Percentiles rank a stretch among this genome's conserved stretches.
Conservation (phyloP, 2,797 vertebrate genomes). For the Rhinatrema bivittatum region DNA sequence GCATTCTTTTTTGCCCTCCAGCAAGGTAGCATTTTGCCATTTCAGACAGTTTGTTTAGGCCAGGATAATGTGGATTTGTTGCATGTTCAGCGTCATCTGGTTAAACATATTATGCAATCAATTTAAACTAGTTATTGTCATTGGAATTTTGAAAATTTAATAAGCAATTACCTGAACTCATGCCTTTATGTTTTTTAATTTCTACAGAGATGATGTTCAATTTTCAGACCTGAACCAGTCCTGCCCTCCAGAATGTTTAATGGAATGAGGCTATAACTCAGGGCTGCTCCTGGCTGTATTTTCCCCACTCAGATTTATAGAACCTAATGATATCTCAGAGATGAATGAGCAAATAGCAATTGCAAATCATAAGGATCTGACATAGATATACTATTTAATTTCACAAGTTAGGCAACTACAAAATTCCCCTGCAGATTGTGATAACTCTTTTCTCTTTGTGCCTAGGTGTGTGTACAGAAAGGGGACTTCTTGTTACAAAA, state of each 20-base stretch:
- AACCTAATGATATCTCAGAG: constrained; percentile 20
- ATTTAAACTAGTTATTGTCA: constrained; percentile 62
- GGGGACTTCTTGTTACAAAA: no score
- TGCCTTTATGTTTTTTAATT: constrained; percentile 55
- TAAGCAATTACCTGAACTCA: constrained; percentile 54
- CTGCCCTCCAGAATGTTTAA: constrained; percentile 43
- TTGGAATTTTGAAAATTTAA: constrained; percentile 56
- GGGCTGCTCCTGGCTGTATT: constrained; percentile 28
- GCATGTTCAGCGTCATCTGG: constrained; percentile 21
- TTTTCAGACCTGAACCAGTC: constrained; percentile 47
- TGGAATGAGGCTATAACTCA: constrained; percentile 38
- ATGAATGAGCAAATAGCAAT: constrained; percentile 19
- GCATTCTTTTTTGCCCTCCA: constrained; percentile 24
- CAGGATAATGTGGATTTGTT: constrained; percentile 1
- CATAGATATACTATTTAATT: constrained; percentile 1
- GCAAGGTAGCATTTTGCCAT: constrained; percentile 20
- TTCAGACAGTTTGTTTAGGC: constrained; percentile 26
- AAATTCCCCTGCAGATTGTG: no score
- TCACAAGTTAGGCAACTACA: no score
- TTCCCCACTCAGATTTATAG: constrained; percentile 39
- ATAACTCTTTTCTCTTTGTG: no score
- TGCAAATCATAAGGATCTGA: constrained; percentile 21
- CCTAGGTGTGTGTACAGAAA: no score
- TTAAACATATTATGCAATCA: constrained; percentile 50
- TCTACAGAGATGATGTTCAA: constrained; percentile 44